Base-by-base conservation (phyloP, 1,140 invertebrate species). In the Drosophila murphyi region DNA sequence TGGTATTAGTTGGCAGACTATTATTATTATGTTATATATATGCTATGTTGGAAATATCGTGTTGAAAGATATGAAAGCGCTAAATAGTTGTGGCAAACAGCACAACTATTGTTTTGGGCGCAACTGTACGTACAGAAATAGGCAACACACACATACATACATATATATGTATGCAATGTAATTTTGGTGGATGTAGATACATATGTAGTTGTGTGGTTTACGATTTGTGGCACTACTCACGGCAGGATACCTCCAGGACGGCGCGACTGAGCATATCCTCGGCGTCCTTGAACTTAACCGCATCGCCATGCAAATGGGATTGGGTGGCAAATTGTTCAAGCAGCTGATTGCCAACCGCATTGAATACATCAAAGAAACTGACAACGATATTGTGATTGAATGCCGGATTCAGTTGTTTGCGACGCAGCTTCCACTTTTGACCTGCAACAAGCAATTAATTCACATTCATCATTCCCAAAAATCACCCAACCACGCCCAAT, bases 211-310 rank as follows among this genome's bases (percentile, higher is more conserved):
- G 39, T 20, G n/a, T 43, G n/a, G 10, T 43, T 55, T 12, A 20
- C 10, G 4, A 47, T 28, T 65, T 41, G 37, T 59, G 39, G 39
- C 28, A 20, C 20, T 76, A 91, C 90, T 91, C 29, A 92, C 90
- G 73, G 45, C 90, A 92, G 41, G 90, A 90, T 4, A 89, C 90
- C 50, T 92, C 87, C n/a, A 92, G 55, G 0, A 92, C 90, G 10
- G 90, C 90, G 3, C 90, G 75, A 56, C 87, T 89, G 4, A 92
- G 79, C 63, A 92, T 74, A 62, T 92, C 90, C 67, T 92, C 90
- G 48, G 86, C 82, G 54, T 82, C 77, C 37, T 85, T 80, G 43
- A 79, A 92, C 34, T 70, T 78, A 2, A 90, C 87, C 3, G 50
- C 55, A 12, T 56, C 34, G 8, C 85, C 85, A 37, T 90, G 75